Evolutionary conservation across 2,888 invertebrate species (phyloP).

Genomic region (Anagyrus pseudococci): DNA sequence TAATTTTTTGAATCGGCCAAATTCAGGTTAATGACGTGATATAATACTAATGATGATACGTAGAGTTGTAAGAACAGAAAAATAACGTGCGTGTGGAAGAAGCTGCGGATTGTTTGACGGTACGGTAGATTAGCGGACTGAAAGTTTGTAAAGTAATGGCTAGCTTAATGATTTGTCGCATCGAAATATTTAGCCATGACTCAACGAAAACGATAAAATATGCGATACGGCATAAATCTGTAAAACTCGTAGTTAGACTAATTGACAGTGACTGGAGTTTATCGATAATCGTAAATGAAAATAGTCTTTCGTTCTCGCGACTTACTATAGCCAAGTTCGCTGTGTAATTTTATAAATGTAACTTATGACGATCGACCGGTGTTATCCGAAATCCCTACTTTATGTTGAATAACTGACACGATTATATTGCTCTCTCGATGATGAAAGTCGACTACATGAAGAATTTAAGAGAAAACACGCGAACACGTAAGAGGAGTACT

Average conservation of each 20-base stretch:
- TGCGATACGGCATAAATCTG: constrained; percentile 38
- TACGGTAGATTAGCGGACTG: constrained; percentile 16
- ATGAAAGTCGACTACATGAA: constrained; percentile 20
- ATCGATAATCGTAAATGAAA: constrained; percentile 35
- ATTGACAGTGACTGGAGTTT: constrained; percentile 46
- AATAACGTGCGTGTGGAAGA: constrained; percentile 10
- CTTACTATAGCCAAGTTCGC: constrained; percentile 33
- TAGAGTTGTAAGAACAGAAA: constrained; percentile 18
- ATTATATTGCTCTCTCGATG: constrained; percentile 29
- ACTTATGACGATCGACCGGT: constrained; percentile 37
- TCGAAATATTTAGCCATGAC: constrained; percentile 37
- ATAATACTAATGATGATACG: constrained; percentile 31
- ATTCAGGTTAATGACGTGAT: constrained; percentile 31
- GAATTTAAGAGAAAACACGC: constrained; percentile 27
- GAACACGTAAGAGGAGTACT: constrained; percentile 5
- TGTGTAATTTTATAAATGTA: constrained; percentile 41
- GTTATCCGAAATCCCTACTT: constrained; percentile 26
- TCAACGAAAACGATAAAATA: constrained; percentile 32
- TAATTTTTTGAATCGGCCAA: constrained; percentile 39
- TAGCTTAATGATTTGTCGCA: constrained; percentile 30
- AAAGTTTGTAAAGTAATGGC: constrained; percentile 34
- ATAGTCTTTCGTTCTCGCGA: constrained; percentile 36
- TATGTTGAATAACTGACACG: constrained; percentile 16
- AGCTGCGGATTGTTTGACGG: constrained; percentile 9
- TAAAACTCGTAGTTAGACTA: constrained; percentile 47